These are phyloP conservation scores for Oriolus oriolus DNA, from an alignment of 2,113 vertebrate genomes.

Conservation along the genomic window DNA sequence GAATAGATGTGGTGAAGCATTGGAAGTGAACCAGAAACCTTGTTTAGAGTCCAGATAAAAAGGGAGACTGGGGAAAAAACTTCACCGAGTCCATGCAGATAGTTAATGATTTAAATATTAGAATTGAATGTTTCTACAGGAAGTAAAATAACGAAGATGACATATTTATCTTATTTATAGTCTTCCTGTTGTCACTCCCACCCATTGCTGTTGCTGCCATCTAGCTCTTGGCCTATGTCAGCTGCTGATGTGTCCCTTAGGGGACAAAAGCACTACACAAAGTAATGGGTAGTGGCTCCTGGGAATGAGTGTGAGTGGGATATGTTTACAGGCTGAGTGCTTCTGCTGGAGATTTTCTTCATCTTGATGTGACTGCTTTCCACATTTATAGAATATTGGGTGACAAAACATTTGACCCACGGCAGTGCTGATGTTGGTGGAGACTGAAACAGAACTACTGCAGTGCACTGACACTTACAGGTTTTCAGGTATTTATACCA, in stretches of 20 bases:
- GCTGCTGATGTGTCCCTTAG: neutral
- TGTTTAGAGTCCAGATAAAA: neutral
- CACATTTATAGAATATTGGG: neutral
- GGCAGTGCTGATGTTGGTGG: neutral
- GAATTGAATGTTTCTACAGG: neutral
- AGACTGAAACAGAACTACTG: neutral
- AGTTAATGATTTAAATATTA: neutral
- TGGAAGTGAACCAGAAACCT: neutral
- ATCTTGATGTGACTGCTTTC: neutral
- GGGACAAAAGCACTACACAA: neutral
- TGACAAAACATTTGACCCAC: neutral
- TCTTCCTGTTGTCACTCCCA: neutral
- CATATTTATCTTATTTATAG: neutral
- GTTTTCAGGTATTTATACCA: neutral
- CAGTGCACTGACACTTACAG: neutral
- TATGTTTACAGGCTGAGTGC: neutral
- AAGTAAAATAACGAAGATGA: neutral
- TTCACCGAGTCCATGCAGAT: neutral
- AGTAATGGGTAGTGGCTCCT: neutral
- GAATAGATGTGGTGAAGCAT: neutral
- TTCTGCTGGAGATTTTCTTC: neutral
- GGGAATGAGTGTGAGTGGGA: neutral
- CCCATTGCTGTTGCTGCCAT: neutral
- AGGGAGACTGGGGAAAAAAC: neutral
- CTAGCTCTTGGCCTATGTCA: neutral